Base-by-base conservation (phyloP, 2,888 invertebrate species). In the Drosophila macrospina region DNA sequence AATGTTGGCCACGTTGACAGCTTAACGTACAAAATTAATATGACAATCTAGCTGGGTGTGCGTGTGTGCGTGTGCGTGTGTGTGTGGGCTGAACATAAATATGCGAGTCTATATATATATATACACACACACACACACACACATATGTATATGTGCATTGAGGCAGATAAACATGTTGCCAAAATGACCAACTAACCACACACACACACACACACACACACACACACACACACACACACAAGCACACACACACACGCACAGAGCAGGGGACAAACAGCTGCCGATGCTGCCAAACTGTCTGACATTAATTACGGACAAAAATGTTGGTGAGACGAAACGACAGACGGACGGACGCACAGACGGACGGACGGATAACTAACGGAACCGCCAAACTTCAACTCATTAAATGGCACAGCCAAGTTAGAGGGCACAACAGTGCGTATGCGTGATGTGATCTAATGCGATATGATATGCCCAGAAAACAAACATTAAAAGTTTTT, bases 11-110 rank as follows among this genome's bases (percentile, higher is more conserved):
- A 84, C 86, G 87, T 81, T 83, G 83, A 87, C 83, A 83, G 87
- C 83, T 83, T 87, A 83, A 83, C 83, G 87, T 85, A 77, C 77
- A 77, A 85, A 87, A 83, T 87, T 85, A 83, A 83, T 83, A 88
- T 87, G 83, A 83, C 83, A 83, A 87, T 87, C 83, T 81, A 85
- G 60, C 61, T 48, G 67, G 51, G 55, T 69, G 55, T 36, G 48
- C 30, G 61, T 42, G 51, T 30, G n/a, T n/a, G n/a, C n/a, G n/a
- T 48, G 67, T 47, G 55, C 66, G 55, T 36, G 48, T 24, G 61
- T 42, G 51, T 30, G n/a, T 41, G 39, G 51, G 57, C 30, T 15
- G 44, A 28, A 55, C 61, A 68, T 64, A 77, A 74, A 80, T 74
- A 63, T 54, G 54, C 56, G 37, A 59, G 34, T 39, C 41, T 64